These are phyloP conservation scores for Dione juno DNA, from an alignment of 2,888 invertebrate genomes.

Conservation along the genomic window DNA sequence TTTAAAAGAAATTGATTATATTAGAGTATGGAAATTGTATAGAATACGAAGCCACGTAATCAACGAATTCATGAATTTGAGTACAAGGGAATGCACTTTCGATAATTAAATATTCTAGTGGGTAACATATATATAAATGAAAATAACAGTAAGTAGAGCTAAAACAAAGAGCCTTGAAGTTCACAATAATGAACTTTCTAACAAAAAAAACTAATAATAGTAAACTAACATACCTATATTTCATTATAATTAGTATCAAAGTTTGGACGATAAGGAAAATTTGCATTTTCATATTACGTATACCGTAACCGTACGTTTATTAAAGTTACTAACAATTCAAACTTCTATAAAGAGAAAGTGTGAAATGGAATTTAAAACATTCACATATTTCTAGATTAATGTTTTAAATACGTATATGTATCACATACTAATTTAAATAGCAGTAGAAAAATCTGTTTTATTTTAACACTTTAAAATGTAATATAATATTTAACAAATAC, in stretches of 20 bases:
- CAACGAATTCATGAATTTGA: neutral
- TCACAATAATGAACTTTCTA: neutral
- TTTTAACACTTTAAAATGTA: too few species aligned
- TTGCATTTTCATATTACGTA: constrained; percentile 1
- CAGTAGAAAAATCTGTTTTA: too few species aligned
- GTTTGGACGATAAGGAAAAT: neutral
- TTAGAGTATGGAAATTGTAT: neutral
- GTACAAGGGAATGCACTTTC: constrained; percentile 15
- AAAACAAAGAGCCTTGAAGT: neutral
- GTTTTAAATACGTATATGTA: too few species aligned
- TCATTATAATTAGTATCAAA: neutral
- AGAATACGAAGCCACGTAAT: neutral
- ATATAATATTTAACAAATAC: too few species aligned
- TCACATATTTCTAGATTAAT: neutral
- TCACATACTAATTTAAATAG: too few species aligned
- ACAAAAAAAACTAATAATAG: neutral
- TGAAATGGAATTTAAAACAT: constrained; percentile 8
- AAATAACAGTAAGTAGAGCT: neutral
- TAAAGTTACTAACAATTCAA: constrained; percentile 16
- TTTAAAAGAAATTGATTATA: too few species aligned
- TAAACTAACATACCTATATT: neutral
- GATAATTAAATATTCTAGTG: constrained; percentile 2
- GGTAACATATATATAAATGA: neutral
- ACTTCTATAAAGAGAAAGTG: neutral
- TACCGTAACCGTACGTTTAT: constrained; percentile 13